phyloP scores from a whole-genome alignment of 1,140 invertebrate genomes.

The Tetramorium simillimum region DNA sequence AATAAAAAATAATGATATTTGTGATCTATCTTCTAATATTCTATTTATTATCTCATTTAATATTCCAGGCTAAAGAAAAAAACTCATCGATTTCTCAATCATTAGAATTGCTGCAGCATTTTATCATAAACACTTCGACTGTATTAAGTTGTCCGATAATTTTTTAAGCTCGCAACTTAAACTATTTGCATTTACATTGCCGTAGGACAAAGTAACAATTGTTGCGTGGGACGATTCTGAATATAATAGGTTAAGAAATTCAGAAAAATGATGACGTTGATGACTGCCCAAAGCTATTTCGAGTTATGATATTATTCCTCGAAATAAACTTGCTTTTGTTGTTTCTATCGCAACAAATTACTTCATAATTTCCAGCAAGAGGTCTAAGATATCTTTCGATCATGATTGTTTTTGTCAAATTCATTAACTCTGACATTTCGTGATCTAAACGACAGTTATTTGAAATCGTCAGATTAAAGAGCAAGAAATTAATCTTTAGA shows the following conservation, averaged over 20 bases:
- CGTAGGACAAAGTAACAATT: slow-evolving; percentile 15
- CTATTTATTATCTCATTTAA: background rate
- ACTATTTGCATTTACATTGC: slow-evolving; percentile 1
- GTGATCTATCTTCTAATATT: background rate
- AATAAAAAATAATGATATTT: background rate
- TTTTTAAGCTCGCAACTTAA: slow-evolving; percentile 24
- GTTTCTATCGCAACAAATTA: background rate
- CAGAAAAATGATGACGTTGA: slow-evolving; percentile 26
- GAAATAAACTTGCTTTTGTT: background rate
- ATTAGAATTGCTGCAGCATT: background rate
- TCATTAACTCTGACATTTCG: background rate
- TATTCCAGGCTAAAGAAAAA: background rate
- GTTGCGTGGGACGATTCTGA: slow-evolving; percentile 39
- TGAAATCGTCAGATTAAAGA: background rate
- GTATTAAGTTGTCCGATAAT: slow-evolving; percentile 32
- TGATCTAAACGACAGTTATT: background rate
- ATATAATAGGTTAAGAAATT: background rate
- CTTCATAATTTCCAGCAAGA: background rate
- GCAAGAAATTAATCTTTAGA: background rate
- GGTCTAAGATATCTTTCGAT: background rate
- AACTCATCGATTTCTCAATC: background rate
- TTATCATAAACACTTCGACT: background rate
- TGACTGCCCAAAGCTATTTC: background rate
- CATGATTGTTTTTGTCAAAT: background rate
- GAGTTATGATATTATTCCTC: background rate